A percentile compares a stretch with the other conserved stretches of the same genome.
Evolutionary conservation across 2,888 invertebrate species (phyloP).

Genomic region (Erynnis tages): DNA sequence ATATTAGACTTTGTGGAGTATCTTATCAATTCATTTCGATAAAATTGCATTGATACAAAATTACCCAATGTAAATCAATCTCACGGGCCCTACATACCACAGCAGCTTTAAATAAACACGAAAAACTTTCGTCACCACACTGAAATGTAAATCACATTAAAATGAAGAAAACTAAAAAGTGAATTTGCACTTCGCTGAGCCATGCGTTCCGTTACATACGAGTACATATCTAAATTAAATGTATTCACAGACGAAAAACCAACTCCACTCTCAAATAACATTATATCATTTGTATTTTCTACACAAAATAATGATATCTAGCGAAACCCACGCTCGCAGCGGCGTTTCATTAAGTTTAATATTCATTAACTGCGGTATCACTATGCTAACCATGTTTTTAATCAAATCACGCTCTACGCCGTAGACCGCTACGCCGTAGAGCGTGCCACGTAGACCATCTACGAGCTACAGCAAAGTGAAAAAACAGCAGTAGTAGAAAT

Average conservation of each 20-base stretch:
- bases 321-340: neutral
- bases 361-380: constrained; percentile 21
- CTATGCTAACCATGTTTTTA: constrained; percentile 26
- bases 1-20: no score
- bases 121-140: no score
- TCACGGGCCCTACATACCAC: no score
- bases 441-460: constrained; percentile 13
- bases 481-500: constrained; percentile 15
- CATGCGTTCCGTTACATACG: neutral
- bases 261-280: constrained; percentile 13
- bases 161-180: neutral
- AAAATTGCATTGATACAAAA: no score
- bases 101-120: no score
- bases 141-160: no score
- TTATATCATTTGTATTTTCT: constrained; percentile 20
- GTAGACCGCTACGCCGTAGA: constrained; percentile 16
- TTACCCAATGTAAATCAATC: no score
- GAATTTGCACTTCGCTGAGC: neutral
- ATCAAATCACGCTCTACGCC: constrained; percentile 28
- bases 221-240: constrained; percentile 17
- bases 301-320: constrained; percentile 14
- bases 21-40: no score
- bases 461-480: constrained; percentile 1
- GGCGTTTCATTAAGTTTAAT: constrained; percentile 21
- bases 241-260: constrained; percentile 9